Percentiles rank a stretch among this genome's conserved stretches.
phyloP scores from a whole-genome alignment of 2,888 invertebrate genomes.

The Gisinianus flammeolus region DNA sequence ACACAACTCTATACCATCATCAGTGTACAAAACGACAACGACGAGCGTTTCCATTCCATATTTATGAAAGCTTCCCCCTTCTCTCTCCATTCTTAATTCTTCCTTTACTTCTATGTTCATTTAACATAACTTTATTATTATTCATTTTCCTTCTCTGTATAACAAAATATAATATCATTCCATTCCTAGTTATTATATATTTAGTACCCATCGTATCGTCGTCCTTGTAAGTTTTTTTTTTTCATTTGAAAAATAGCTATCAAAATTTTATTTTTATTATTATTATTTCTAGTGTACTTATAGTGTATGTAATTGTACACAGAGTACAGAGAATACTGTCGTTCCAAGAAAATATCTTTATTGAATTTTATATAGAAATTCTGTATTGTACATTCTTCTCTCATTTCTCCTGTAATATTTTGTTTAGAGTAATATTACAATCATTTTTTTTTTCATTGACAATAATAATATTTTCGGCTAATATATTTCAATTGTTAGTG shows the following conservation, averaged over 20 bases:
- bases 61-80: conserved; percentile 12
- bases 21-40: background rate
- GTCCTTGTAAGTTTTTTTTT: background rate
- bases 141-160: conserved; percentile 1
- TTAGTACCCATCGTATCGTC: too few species aligned
- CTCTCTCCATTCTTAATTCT: conserved; percentile 7
- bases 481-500: background rate
- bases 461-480: background rate
- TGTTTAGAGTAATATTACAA: background rate
- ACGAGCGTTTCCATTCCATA: conserved; percentile 16
- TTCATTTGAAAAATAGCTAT: background rate
- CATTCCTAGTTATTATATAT: too few species aligned
- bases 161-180: too few species aligned
- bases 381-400: background rate
- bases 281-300: background rate
- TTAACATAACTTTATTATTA: conserved; percentile 12
- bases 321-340: background rate
- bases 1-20: background rate
- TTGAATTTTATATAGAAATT: too few species aligned
- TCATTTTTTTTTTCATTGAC: background rate
- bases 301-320: background rate
- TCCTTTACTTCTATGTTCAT: background rate
- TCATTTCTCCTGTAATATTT: background rate
- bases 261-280: background rate
- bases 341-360: background rate